Evolutionary conservation across 2,888 invertebrate species (phyloP).

Genomic region (Lepidochitona cinerea): DNA sequence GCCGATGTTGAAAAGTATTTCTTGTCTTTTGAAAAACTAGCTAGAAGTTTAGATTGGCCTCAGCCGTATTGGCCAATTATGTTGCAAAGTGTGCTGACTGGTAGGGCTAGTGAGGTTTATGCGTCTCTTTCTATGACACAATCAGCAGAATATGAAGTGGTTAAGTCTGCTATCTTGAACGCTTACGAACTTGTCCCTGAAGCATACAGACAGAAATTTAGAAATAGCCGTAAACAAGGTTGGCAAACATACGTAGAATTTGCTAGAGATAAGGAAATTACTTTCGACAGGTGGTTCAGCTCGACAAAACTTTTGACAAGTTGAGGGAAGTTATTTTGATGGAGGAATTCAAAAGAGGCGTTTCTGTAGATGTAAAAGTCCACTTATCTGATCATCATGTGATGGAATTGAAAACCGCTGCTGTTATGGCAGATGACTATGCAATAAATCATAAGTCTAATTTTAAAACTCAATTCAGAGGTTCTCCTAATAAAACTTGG

Average conservation of each 20-base stretch:
- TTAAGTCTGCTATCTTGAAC: conserved; percentile 9
- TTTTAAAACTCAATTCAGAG: not conserved
- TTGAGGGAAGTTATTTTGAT: not conserved
- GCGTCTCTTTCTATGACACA: not conserved
- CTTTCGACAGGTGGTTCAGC: conserved; percentile 9
- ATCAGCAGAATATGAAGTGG: conserved; percentile 8
- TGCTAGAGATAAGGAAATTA: conserved; percentile 12
- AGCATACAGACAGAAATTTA: conserved; percentile 14
- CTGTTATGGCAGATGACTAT: not conserved
- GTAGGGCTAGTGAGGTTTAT: conserved; percentile 13
- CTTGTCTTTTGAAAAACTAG: conserved; percentile 5
- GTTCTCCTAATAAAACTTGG: too few relatives aligned
- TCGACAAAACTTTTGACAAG: not conserved
- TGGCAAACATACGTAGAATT: conserved; percentile 10
- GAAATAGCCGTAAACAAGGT: not conserved
- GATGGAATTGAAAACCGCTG: not conserved
- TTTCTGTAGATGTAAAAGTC: not conserved
- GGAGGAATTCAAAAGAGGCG: conserved; percentile 6
- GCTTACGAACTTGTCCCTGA: conserved; percentile 20
- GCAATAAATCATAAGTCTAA: not conserved
- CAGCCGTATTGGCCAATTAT: not conserved
- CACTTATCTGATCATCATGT: not conserved
- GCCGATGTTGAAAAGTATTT: conserved; percentile 5
- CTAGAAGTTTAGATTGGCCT: not conserved
- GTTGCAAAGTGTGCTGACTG: conserved; percentile 12